A percentile compares a stretch with the other conserved stretches of the same genome.
Evolutionary conservation across 2,797 vertebrate species (phyloP).

Genomic region (Natrix natrix): DNA sequence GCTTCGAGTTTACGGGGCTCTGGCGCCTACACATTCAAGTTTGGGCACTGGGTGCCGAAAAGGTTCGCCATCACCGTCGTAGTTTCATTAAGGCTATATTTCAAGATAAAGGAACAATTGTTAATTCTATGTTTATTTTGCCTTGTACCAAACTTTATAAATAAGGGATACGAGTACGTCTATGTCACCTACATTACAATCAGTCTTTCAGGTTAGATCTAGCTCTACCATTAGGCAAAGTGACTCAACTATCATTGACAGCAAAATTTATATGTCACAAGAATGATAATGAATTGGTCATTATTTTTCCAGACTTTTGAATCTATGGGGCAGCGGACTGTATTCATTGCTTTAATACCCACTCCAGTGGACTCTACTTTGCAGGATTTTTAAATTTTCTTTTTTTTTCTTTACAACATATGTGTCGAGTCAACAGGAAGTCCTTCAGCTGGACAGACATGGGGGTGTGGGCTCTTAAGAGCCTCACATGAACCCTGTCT

Average conservation of each 20-base stretch:
- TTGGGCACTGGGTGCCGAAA: too few species aligned
- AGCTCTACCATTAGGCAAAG: neutral
- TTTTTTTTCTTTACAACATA: neutral
- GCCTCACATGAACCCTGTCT: too few species aligned
- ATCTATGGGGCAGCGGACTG: neutral
- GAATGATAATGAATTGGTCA: neutral
- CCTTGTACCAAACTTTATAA: neutral
- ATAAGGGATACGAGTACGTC: neutral
- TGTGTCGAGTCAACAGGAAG: too few species aligned
- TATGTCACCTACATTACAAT: neutral
- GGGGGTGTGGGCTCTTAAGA: too few species aligned
- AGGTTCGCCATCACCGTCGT: too few species aligned
- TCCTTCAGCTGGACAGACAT: too few species aligned
- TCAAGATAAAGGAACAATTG: neutral
- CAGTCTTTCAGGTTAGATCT: neutral
- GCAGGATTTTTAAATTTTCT: neutral
- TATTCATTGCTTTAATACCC: neutral
- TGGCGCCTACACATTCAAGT: too few species aligned
- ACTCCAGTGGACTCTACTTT: neutral
- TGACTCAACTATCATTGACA: neutral
- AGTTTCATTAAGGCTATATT: neutral
- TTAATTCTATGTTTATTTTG: neutral
- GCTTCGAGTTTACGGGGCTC: too few species aligned
- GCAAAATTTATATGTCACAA: neutral
- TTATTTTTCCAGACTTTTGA: neutral